A percentile compares a stretch with the other conserved stretches of the same genome.
phyloP scores from a whole-genome alignment of 2,888 invertebrate species.

The Gnatocerus cornutus region DNA sequence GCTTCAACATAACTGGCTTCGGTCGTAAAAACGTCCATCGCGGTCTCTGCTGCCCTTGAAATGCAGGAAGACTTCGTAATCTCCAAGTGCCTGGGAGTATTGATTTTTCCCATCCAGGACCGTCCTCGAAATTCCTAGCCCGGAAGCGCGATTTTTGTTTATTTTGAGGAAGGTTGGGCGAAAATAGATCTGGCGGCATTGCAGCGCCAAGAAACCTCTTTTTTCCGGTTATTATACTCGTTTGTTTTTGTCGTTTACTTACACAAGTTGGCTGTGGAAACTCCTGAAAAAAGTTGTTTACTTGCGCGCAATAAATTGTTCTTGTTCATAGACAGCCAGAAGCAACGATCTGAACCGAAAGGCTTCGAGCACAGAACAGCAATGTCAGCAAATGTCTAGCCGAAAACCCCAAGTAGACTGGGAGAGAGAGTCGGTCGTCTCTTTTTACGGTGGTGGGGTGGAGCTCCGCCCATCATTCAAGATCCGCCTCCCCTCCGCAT shows the following conservation, averaged over 20 bases:
- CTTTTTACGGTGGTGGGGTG: slow-evolving; percentile 21
- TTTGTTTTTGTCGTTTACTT: not conserved
- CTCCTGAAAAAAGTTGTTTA: slow-evolving; percentile 5
- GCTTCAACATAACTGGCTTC: not conserved
- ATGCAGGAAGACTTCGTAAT: slow-evolving; percentile 6
- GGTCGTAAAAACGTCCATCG: not conserved
- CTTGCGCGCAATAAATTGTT: slow-evolving; percentile 11
- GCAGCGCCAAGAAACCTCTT: not conserved
- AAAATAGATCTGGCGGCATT: slow-evolving; percentile 4
- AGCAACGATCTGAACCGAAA: slow-evolving; percentile 27
- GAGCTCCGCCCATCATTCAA: slow-evolving; percentile 22
- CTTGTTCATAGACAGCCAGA: slow-evolving; percentile 18
- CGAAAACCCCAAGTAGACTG: slow-evolving; percentile 37
- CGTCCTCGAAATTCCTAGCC: not conserved
- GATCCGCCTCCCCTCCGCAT: slow-evolving; percentile 5
- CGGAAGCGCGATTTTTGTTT: not conserved
- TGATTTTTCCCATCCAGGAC: slow-evolving; percentile 10
- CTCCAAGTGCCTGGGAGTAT: slow-evolving; percentile 19
- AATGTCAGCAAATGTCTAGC: slow-evolving; percentile 30
- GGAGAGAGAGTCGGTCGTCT: slow-evolving; percentile 28
- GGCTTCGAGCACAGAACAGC: slow-evolving; percentile 40
- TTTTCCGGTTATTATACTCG: not conserved
- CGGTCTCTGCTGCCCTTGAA: slow-evolving; percentile 7
- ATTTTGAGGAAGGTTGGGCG: slow-evolving; percentile 2
- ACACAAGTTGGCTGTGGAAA: not conserved